These are phyloP conservation scores for Leucozona laternaria DNA, from an alignment of 2,888 invertebrate genomes.

Conservation along the genomic window DNA sequence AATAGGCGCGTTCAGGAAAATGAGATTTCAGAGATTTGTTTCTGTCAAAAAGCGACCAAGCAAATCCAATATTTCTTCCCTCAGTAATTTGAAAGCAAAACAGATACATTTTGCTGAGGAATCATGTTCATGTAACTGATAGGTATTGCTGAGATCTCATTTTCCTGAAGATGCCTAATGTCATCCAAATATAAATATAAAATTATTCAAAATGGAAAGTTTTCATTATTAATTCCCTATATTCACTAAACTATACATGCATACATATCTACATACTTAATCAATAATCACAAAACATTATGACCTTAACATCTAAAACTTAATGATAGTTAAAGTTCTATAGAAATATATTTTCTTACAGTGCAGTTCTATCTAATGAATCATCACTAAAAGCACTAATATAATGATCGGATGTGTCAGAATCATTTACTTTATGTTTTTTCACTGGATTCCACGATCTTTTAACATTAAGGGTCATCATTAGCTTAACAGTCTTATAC, in stretches of 20 bases:
- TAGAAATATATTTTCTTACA: constrained; percentile 6
- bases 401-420: constrained; percentile 40
- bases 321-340: not conserved
- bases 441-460: constrained; percentile 25
- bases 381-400: constrained; percentile 30
- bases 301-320: not conserved
- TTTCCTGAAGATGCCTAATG: too few relatives aligned
- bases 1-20: too few relatives aligned
- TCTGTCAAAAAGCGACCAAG: too few relatives aligned
- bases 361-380: constrained; percentile 37
- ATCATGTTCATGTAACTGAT: too few relatives aligned
- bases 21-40: too few relatives aligned
- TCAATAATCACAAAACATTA: not conserved
- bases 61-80: too few relatives aligned
- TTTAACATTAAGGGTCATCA: constrained; percentile 14
- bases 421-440: constrained; percentile 13
- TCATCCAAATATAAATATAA: too few relatives aligned
- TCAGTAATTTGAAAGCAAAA: too few relatives aligned
- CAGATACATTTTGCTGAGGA: too few relatives aligned
- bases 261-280: not conserved
- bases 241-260: not conserved
- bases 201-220: not conserved
- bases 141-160: too few relatives aligned
- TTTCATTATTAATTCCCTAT: not conserved
- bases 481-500: constrained; percentile 43